These are phyloP conservation scores for Hylomyscus alleni DNA, from an alignment of 2,797 vertebrate species.

Conservation along the genomic window DNA sequence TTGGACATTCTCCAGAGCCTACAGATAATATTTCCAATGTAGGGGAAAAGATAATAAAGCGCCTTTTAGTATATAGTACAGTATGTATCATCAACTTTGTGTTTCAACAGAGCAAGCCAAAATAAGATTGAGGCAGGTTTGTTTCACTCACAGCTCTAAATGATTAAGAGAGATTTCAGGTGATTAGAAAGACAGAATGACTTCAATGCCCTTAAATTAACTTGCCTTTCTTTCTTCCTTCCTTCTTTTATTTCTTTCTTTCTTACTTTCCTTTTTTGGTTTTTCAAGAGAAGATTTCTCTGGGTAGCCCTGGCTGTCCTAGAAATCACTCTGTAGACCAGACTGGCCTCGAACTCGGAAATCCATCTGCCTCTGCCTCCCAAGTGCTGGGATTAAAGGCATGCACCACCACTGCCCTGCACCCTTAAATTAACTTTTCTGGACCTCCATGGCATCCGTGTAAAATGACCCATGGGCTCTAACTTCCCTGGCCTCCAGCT, in stretches of 20 bases:
- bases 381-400: too few species aligned
- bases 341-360: too few species aligned
- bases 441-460: background rate
- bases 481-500: background rate
- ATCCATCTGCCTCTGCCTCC: too few species aligned
- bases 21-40: background rate
- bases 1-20: background rate
- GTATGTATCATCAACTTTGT: constrained; percentile 2
- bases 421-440: background rate
- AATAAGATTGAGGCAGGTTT: background rate
- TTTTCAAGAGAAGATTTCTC: too few species aligned
- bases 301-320: too few species aligned
- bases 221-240: background rate
- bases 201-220: background rate
- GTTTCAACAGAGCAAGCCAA: constrained; percentile 33
- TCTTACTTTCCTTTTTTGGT: too few species aligned
- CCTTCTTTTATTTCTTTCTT: too few species aligned
- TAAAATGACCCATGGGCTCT: background rate
- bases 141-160: background rate
- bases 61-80: background rate
- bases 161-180: background rate
- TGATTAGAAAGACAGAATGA: background rate
- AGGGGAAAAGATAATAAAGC: background rate
- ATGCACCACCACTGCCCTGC: too few species aligned
- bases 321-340: too few species aligned